These are phyloP conservation scores for Ammodytes dubius DNA, from an alignment of 2,113 vertebrate species.

Conservation along the genomic window DNA sequence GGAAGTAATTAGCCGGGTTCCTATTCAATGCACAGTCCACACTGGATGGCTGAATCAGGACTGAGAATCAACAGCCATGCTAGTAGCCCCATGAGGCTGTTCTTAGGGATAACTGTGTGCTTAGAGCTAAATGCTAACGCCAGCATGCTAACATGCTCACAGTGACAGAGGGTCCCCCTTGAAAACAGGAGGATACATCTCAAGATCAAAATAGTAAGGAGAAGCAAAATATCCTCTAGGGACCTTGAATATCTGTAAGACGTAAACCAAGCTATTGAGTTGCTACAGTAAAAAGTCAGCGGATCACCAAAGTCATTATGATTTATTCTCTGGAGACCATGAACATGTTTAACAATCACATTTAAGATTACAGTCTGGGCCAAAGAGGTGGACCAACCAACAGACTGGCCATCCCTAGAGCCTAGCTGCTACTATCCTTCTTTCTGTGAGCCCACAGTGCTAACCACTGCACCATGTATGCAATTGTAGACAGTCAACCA, in stretches of 20 bases:
- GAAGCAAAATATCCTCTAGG: neutral
- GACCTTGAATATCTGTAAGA: neutral
- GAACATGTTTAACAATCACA: neutral
- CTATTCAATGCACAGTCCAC: slow-evolving; percentile 30
- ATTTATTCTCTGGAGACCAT: neutral
- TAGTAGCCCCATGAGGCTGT: neutral
- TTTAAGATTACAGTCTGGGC: neutral
- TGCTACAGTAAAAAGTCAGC: neutral
- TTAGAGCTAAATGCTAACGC: neutral
- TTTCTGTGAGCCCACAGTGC: neutral
- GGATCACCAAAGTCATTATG: neutral
- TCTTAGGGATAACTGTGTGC: no score
- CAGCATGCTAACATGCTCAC: neutral
- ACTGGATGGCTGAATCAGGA: neutral
- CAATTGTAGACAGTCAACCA: no score
- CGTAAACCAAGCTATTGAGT: neutral
- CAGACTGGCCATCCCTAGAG: neutral
- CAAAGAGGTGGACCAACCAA: neutral
- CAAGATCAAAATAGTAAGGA: no score
- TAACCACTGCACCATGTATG: neutral
- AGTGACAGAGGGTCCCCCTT: neutral
- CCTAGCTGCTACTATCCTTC: neutral
- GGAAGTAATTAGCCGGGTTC: slow-evolving; percentile 64
- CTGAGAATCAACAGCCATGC: neutral
- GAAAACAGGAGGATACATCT: no score